Evolutionary conservation across 30 jellyfish, hydroid and myxozoan species (phyloP).

Genomic region (Aurelia sp.): DNA sequence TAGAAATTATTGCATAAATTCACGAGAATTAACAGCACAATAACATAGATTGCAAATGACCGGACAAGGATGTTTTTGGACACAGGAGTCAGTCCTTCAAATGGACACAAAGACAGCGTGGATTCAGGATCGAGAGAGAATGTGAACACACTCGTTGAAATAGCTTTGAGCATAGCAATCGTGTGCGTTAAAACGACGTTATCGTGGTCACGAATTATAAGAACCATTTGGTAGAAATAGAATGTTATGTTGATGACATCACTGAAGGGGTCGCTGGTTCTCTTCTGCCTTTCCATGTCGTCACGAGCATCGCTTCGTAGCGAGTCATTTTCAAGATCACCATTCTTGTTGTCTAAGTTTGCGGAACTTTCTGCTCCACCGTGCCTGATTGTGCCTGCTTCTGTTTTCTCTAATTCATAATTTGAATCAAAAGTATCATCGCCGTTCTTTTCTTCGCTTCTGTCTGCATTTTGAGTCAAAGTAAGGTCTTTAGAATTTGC

Average conservation of each 20-base stretch:
- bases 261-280: constrained; percentile 74
- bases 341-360: background rate
- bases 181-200: constrained; percentile 62
- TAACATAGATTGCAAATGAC: constrained; percentile 83
- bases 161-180: constrained; percentile 55
- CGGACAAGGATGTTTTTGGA: constrained; percentile 78
- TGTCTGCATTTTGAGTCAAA: background rate
- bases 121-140: constrained; percentile 82
- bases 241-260: constrained; percentile 76
- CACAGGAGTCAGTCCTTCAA: constrained; percentile 79
- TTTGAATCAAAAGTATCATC: background rate
- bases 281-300: background rate
- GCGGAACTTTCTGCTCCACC: background rate
- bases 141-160: constrained; percentile 85
- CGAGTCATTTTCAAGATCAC: background rate
- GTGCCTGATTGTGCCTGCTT: background rate
- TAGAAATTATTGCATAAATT: constrained; percentile 9
- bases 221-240: constrained; percentile 89
- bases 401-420: background rate
- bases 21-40: constrained; percentile 59
- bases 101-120: constrained; percentile 76
- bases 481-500: background rate
- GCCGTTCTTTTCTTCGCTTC: background rate
- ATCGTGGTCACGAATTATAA: constrained; percentile 88
- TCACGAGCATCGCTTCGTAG: background rate